Base-by-base conservation (phyloP, 2,888 invertebrate genomes). In the Enoplolaimus lenunculus region DNA sequence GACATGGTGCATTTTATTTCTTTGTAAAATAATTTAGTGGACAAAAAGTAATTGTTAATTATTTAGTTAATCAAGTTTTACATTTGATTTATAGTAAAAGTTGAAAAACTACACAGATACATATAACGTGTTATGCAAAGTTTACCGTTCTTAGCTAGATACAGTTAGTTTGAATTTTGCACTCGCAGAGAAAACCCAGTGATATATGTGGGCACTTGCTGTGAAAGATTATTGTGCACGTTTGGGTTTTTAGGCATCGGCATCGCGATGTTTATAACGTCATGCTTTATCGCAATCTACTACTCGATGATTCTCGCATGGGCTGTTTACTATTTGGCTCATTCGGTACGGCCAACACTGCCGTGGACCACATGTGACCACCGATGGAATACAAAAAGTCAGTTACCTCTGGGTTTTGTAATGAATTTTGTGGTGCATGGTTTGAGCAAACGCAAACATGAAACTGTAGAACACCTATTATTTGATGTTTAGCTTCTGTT, bases 281-380 rank as follows among this genome's bases (percentile, higher is more conserved):
- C 84, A 1, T 79, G 81, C 62, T 77, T 85, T 71, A 81, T 84
- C 57, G 82, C 82, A 30, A 80, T 85, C 73, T 85, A 85, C 77
- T 84, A 85, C 80, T 85, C 84, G 76, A 82, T 85, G 79, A 82
- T 85, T 73, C 81, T 85, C 21, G 84, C 84, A 16, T 85, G 85
- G 84, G 81, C 84, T 1, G 76, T 85, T 59, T 84, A 82, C 78
- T 85, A 85, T 74, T 78, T 85, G 68, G 80, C 83, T 73, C 81
- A 81, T 1, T 83, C 83, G 13, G 81, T 84, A 73, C 80, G 80
- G 30, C 75, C 77, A 26, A 75, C 79, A 16, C 75, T 84, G 33
- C 83, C 83, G 0, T 84, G 84, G 84, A 76, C 77, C 60, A 77
- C 78, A n/a, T 84, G 84, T 76, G 81, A 81, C n/a, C 80, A 82